A percentile compares a stretch with the other conserved stretches of the same genome.
Conservation (phyloP, 2,888 invertebrate species). For the Sarcophaga carnaria region DNA sequence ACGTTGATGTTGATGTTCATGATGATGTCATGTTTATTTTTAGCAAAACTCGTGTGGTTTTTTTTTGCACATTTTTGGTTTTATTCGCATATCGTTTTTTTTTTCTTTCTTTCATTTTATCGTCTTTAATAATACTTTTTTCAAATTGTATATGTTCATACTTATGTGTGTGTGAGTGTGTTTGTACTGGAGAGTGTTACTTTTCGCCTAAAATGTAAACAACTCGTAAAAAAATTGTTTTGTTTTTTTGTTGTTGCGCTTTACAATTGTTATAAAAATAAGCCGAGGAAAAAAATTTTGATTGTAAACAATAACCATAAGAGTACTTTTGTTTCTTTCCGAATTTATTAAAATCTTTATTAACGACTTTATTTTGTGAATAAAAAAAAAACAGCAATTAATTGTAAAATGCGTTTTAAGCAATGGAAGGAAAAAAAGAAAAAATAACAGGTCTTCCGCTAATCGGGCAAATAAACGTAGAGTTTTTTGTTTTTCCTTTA, state of each 20-base stretch:
- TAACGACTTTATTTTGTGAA: no score
- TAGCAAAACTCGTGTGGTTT: not conserved
- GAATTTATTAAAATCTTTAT: no score
- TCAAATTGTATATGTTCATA: not conserved
- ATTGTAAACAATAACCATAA: not conserved
- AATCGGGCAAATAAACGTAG: no score
- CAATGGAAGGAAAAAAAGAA: no score
- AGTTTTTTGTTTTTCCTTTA: no score
- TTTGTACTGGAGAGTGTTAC: no score
- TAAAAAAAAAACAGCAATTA: no score
- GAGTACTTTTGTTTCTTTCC: not conserved
- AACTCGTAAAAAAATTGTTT: not conserved
- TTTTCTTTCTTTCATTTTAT: not conserved
- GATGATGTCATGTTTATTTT: constrained; percentile 58
- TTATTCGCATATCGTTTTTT: constrained; percentile 6
- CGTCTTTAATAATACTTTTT: not conserved
- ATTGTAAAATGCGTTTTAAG: no score
- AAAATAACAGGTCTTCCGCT: no score
- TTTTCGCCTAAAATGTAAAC: no score
- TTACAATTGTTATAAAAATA: not conserved
- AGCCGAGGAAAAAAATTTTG: not conserved
- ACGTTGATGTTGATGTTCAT: not conserved
- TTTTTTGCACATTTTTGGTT: not conserved
- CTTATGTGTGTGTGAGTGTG: not conserved
- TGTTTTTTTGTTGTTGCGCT: not conserved